Percentiles rank a stretch among this genome's conserved stretches.
These are phyloP conservation scores for Agrypnus murinus DNA, from an alignment of 2,888 invertebrate species.

Conservation along the genomic window DNA sequence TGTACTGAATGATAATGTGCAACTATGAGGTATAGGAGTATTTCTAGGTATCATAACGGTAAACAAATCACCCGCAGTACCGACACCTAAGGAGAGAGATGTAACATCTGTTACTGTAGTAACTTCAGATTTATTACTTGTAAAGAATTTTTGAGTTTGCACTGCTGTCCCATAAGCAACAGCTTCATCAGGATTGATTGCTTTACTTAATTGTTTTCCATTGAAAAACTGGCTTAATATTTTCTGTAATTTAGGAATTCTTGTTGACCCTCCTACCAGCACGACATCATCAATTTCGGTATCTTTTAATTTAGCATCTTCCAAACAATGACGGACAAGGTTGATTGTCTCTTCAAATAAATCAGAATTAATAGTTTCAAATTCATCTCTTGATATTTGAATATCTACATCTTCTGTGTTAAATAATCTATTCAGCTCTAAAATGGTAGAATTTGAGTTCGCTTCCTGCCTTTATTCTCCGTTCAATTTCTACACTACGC, in stretches of 20 bases:
- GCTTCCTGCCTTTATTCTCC: constrained; percentile 13
- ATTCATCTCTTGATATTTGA: constrained; percentile 28
- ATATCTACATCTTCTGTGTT: neutral
- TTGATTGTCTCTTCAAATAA: constrained; percentile 25
- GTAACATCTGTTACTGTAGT: constrained; percentile 54
- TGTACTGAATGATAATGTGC: constrained; percentile 24
- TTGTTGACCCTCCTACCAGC: constrained; percentile 36
- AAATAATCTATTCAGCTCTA: too few relatives aligned
- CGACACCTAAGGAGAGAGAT: constrained; percentile 56
- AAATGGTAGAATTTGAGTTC: neutral
- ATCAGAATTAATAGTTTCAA: constrained; percentile 14
- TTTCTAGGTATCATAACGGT: constrained; percentile 52
- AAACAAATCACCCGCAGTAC: constrained; percentile 49
- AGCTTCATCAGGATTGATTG: constrained; percentile 58
- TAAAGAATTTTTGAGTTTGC: constrained; percentile 54
- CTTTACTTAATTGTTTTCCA: constrained; percentile 47
- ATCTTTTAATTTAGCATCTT: constrained; percentile 28
- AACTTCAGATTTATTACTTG: constrained; percentile 17
- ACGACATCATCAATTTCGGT: constrained; percentile 32
- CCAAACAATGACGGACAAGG: constrained; percentile 24
- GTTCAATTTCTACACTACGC: neutral
- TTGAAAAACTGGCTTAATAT: constrained; percentile 26
- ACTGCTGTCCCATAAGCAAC: constrained; percentile 58
- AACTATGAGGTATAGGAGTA: constrained; percentile 46
- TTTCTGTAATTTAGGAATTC: constrained; percentile 37